Evolutionary conservation across 2,888 invertebrate species (phyloP), one percentile per base, ranked within the genome.

Genomic region (Deroplatys truncata): DNA sequence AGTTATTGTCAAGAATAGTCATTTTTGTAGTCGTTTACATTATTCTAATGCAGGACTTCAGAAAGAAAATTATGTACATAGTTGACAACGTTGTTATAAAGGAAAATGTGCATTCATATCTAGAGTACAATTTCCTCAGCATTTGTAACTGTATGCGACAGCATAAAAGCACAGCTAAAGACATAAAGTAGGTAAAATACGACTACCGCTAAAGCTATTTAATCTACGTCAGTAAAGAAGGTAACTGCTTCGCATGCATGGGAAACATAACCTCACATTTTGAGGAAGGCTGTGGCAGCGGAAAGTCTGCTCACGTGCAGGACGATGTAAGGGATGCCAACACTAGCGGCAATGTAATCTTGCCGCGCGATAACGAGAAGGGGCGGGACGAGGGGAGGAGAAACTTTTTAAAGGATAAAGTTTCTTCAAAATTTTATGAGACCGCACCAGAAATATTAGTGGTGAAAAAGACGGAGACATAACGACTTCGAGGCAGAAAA

Each of bases 341-440:
- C 82, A 83, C 31, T 43, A 35, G 25, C 29, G 86, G 28, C 82
- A 83, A 83, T 87, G 31, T 82, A 87, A 87, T 87, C 87, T 35
- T 43, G 31, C 43, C 31, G 28, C 82, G 56, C 85, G 85, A 35
- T 35, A 28, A 49, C 85, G 49, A 28, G 15, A 43, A 35, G 35
- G 20, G 85, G 20, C 15, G 85, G n/a, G 85, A 16, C 35, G 35
- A 28, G 43, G 85, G 86, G 72, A 31, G 83, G 90, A 87, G 85
- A 86, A 85, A 88, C 85, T 86, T 90, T 86, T 86, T 84, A 88
- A 89, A 87, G 89, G 88, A 89, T 83, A 90, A 88, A 90, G 83
- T 90, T 89, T 83, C 86, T 89, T 89, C 85, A 89, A 90, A 72
- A 89, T 89, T 90, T 85, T 88, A 82, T 31, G 88, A 84, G 85